A percentile compares a stretch with the other conserved stretches of the same genome.
Evolutionary conservation across 2,797 vertebrate species (phyloP).

Genomic region (Rhinoraja longicauda): DNA sequence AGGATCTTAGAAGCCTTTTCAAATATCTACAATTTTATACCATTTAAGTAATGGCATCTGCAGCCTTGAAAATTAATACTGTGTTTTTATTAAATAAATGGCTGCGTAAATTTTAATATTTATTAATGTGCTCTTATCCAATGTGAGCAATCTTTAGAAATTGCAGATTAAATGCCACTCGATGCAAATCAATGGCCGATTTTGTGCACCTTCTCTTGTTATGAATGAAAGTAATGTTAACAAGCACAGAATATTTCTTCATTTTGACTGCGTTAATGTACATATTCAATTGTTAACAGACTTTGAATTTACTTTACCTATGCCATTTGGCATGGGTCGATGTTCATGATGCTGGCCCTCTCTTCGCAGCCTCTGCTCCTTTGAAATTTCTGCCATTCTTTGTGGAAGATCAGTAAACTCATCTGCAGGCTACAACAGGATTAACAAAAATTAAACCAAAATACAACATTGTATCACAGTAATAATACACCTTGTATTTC

Average conservation of each 20-base stretch:
- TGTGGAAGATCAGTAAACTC: conserved; percentile 79
- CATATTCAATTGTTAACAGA: neutral
- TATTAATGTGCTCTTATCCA: neutral
- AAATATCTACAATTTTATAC: neutral
- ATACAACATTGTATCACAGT: too few species aligned
- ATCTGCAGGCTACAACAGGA: conserved; percentile 71
- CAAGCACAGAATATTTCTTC: neutral
- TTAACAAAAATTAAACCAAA: neutral
- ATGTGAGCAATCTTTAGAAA: neutral
- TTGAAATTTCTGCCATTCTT: conserved; percentile 74
- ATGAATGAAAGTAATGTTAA: neutral
- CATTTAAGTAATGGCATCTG: neutral
- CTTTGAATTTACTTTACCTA: conserved; percentile 56
- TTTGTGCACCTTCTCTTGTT: neutral
- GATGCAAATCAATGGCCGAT: neutral
- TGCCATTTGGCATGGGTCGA: conserved; percentile 72
- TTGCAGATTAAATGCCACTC: neutral
- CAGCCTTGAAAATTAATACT: neutral
- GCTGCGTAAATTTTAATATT: neutral
- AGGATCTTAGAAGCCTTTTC: neutral
- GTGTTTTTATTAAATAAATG: neutral
- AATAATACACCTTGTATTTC: neutral
- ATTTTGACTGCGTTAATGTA: neutral
- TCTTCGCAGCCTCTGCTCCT: conserved; percentile 73
- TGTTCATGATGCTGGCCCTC: conserved; percentile 66